Evolutionary conservation across 1,140 invertebrate genomes (phyloP).

Genomic region (Neomicropteryx cornuta): DNA sequence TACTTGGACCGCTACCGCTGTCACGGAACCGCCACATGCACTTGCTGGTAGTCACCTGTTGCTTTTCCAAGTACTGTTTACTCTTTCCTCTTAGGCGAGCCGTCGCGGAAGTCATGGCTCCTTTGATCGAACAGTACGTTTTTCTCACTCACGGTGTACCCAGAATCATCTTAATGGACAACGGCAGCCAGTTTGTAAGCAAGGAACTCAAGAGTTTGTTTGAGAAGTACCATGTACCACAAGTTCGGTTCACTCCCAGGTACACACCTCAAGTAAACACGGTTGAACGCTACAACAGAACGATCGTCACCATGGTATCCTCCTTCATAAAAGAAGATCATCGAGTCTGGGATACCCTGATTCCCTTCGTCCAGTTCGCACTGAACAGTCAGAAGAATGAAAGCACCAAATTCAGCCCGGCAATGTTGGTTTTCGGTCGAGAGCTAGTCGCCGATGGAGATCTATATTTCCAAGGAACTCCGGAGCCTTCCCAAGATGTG

Average conservation of each 20-base stretch:
- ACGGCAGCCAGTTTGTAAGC: constrained; percentile 30
- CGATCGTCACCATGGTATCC: constrained; percentile 23
- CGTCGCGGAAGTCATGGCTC: constrained; percentile 14
- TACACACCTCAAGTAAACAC: constrained; percentile 28
- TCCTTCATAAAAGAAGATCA: constrained; percentile 24
- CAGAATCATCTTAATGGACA: constrained; percentile 24
- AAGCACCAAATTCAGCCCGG: constrained; percentile 12
- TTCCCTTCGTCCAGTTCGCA: constrained; percentile 22
- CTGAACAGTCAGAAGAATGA: constrained; percentile 16
- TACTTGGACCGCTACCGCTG: constrained; percentile 28
- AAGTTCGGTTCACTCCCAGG: constrained; percentile 17
- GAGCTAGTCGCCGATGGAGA: constrained; percentile 3
- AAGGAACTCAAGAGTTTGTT: constrained; percentile 5
- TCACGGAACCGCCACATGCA: constrained; percentile 20
- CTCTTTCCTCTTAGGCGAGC: constrained; percentile 17
- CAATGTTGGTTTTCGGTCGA: constrained; percentile 11
- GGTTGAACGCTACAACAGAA: constrained; percentile 24
- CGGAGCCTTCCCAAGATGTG: not conserved
- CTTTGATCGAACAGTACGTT: constrained; percentile 17
- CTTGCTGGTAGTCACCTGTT: constrained; percentile 26
- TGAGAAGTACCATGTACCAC: constrained; percentile 12
- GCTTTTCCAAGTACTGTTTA: constrained; percentile 24
- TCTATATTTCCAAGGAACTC: not conserved
- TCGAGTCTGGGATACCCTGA: constrained; percentile 21
- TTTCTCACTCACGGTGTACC: constrained; percentile 21